phyloP scores from a whole-genome alignment of 2,113 vertebrate genomes.

The Sus scrofa region DNA sequence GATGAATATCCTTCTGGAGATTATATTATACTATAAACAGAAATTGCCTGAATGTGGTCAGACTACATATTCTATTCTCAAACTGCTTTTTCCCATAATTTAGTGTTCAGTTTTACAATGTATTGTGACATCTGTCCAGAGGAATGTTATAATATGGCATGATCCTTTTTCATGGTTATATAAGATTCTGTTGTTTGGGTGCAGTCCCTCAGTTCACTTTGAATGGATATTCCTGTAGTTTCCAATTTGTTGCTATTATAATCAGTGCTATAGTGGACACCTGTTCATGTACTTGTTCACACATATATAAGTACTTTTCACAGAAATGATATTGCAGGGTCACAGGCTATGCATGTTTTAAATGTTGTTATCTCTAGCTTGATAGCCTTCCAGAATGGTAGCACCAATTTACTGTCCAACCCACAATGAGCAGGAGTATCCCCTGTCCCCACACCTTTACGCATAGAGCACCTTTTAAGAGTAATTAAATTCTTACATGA shows the following conservation, averaged over 20 bases:
- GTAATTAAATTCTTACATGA: neutral
- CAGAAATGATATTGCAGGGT: neutral
- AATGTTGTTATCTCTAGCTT: neutral
- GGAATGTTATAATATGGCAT: constrained; percentile 7
- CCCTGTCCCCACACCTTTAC: neutral
- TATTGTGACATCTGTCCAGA: constrained; percentile 4
- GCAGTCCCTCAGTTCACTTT: constrained; percentile 42
- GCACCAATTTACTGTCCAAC: neutral
- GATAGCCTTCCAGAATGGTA: neutral
- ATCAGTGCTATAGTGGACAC: neutral
- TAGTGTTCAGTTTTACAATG: neutral
- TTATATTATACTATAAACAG: neutral
- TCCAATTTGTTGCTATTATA: constrained; percentile 24
- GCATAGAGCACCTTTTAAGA: neutral
- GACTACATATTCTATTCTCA: neutral
- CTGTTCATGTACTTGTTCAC: neutral
- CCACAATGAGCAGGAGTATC: neutral
- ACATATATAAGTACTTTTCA: neutral
- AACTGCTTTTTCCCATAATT: neutral
- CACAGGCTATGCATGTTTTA: neutral
- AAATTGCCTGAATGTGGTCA: neutral
- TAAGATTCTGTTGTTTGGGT: constrained; percentile 49
- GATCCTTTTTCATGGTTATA: constrained; percentile 48
- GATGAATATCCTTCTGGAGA: constrained; percentile 15
- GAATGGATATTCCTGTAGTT: constrained; percentile 41